A percentile compares a stretch with the other conserved stretches of the same genome.
Evolutionary conservation across 2,113 vertebrate genomes (phyloP).

Genomic region (Orycteropus afer): DNA sequence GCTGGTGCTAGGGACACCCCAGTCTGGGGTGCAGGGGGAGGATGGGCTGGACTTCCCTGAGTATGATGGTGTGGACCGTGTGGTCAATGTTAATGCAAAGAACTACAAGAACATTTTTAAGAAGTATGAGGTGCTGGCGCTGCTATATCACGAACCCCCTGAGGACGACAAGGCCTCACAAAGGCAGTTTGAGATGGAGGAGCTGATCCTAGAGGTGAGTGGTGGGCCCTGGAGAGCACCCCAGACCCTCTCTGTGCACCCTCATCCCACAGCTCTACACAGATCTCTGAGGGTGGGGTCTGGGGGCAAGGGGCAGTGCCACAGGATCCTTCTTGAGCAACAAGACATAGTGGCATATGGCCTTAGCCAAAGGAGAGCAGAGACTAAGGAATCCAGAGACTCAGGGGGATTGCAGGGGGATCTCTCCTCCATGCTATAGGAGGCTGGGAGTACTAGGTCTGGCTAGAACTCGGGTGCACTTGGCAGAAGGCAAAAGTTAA

Average conservation of each 20-base stretch:
- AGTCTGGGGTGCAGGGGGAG: constrained; percentile 85
- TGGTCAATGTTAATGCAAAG: constrained; percentile 89
- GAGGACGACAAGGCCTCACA: constrained; percentile 88
- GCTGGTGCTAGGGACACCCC: constrained; percentile 83
- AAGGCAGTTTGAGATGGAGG: constrained; percentile 93
- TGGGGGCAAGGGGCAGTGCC: background rate
- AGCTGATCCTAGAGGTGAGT: constrained; percentile 93
- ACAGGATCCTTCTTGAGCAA: background rate
- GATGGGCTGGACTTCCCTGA: constrained; percentile 92
- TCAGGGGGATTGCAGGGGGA: background rate
- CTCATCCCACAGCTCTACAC: rapidly evolving
- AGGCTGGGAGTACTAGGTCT: background rate
- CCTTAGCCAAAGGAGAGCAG: background rate
- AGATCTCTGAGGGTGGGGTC: background rate
- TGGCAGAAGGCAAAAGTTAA: background rate
- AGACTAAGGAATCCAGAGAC: background rate
- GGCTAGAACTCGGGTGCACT: background rate
- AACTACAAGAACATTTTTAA: constrained; percentile 95
- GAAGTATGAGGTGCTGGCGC: constrained; percentile 93
- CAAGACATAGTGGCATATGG: background rate
- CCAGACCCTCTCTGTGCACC: background rate
- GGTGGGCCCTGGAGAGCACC: background rate
- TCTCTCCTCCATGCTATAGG: background rate
- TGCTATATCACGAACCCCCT: constrained; percentile 92
- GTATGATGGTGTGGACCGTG: constrained; percentile 93